phyloP scores from a whole-genome alignment of 2,797 vertebrate genomes.

The Orestias chungarensis region DNA sequence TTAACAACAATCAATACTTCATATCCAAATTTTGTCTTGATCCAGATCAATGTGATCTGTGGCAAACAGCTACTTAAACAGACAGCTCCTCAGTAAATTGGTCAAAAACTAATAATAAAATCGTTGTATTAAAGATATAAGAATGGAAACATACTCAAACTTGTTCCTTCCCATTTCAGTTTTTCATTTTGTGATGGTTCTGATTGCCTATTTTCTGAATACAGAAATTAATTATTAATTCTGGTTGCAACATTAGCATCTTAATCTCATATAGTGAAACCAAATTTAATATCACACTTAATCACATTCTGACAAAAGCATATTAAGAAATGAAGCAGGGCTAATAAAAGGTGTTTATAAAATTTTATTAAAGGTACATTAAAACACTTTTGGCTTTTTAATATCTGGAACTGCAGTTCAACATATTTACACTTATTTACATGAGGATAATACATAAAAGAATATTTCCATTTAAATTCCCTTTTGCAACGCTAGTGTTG shows the following conservation, averaged over 20 bases:
- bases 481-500: not conserved
- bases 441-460: slow-evolving; percentile 18
- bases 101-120: too few species aligned
- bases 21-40: not conserved
- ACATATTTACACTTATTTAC: slow-evolving; percentile 66
- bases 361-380: slow-evolving; percentile 56
- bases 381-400: slow-evolving; percentile 16
- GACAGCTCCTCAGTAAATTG: not conserved
- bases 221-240: not conserved
- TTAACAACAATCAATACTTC: not conserved
- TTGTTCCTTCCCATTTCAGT: too few species aligned
- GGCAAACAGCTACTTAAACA: too few species aligned
- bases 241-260: not conserved
- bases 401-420: slow-evolving; percentile 12
- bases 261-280: not conserved
- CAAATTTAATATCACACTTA: not conserved
- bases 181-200: too few species aligned
- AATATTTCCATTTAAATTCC: not conserved
- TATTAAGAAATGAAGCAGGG: slow-evolving; percentile 11
- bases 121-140: too few species aligned
- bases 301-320: slow-evolving; percentile 6
- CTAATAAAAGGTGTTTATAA: slow-evolving; percentile 5
- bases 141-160: too few species aligned
- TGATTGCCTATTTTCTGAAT: too few species aligned
- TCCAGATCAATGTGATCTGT: not conserved